A percentile compares a stretch with the other conserved stretches of the same genome.
Conservation (phyloP, 37 sponge, comb jelly and placozoan genomes). For the Hexactinellida sp. region DNA sequence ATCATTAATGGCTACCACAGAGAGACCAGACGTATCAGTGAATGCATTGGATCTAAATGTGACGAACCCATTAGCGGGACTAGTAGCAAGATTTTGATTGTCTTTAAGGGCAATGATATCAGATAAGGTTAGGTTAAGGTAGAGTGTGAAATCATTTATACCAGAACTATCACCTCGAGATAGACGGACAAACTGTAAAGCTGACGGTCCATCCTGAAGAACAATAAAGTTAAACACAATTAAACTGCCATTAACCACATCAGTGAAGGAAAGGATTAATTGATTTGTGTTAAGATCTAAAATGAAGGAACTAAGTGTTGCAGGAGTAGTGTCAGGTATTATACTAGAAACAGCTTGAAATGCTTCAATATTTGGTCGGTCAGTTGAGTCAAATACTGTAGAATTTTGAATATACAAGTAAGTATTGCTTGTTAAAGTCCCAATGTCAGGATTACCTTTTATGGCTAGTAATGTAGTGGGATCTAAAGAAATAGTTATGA, state of each 20-base stretch:
- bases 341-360: background rate
- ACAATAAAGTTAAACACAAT: constrained; percentile 19
- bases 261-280: constrained; percentile 47
- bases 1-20: constrained; percentile 20
- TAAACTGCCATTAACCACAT: constrained; percentile 47
- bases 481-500: background rate
- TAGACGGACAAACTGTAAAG: constrained; percentile 2
- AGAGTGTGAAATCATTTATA: constrained; percentile 22
- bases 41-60: constrained; percentile 25
- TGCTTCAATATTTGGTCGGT: background rate
- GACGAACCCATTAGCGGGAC: constrained; percentile 31
- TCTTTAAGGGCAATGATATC: constrained; percentile 40
- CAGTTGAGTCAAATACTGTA: background rate
- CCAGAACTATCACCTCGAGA: constrained; percentile 26
- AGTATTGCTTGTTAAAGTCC: background rate
- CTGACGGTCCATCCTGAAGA: background rate
- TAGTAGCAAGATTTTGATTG: constrained; percentile 29
- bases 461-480: background rate
- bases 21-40: constrained; percentile 25
- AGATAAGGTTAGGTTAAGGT: background rate
- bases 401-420: background rate
- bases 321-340: constrained; percentile 24
- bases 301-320: constrained; percentile 39
- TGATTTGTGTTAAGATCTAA: constrained; percentile 42
- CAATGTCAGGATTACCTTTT: background rate